Conservation (phyloP, 2,888 invertebrate species). For the Papilio gigon region DNA sequence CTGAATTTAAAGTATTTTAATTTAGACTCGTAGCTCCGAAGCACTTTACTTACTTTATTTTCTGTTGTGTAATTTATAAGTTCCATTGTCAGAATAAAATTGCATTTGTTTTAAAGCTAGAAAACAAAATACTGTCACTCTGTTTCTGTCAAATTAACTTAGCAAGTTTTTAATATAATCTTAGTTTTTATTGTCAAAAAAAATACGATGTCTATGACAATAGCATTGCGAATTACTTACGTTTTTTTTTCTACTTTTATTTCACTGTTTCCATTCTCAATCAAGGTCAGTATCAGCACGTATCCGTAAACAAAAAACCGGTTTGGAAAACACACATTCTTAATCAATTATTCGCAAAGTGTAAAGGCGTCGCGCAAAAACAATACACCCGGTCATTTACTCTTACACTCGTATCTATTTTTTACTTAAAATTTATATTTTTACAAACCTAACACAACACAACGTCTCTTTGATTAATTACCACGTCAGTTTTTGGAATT, state of each 20-base stretch:
- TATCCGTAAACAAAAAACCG: slow-evolving; percentile 73
- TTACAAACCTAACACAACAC: slow-evolving; percentile 56
- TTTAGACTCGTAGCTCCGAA: neutral
- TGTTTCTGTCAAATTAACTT: neutral
- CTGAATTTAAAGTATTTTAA: neutral
- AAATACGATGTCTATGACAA: slow-evolving; percentile 22
- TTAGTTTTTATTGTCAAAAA: neutral
- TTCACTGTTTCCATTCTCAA: slow-evolving; percentile 57
- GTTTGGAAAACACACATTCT: slow-evolving; percentile 67
- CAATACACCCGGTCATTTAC: slow-evolving; percentile 56
- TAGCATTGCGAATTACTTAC: slow-evolving; percentile 28
- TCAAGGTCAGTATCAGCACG: slow-evolving; percentile 68
- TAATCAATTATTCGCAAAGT: slow-evolving; percentile 64
- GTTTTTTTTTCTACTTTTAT: slow-evolving; percentile 37
- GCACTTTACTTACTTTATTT: neutral
- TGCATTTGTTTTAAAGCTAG: neutral
- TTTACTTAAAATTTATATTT: slow-evolving; percentile 58
- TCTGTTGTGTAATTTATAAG: slow-evolving; percentile 19
- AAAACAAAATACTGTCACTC: slow-evolving; percentile 1
- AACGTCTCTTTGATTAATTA: slow-evolving; percentile 58
- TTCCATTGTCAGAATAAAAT: slow-evolving; percentile 21
- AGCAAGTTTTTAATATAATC: neutral
- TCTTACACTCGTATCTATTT: slow-evolving; percentile 57
- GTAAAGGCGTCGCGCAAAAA: slow-evolving; percentile 49
- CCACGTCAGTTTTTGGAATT: slow-evolving; percentile 52